Percentiles rank a stretch among this genome's conserved stretches.
Conservation (phyloP, 92 coral and sea anemone genomes). For the Epizoanthus stellaris region DNA sequence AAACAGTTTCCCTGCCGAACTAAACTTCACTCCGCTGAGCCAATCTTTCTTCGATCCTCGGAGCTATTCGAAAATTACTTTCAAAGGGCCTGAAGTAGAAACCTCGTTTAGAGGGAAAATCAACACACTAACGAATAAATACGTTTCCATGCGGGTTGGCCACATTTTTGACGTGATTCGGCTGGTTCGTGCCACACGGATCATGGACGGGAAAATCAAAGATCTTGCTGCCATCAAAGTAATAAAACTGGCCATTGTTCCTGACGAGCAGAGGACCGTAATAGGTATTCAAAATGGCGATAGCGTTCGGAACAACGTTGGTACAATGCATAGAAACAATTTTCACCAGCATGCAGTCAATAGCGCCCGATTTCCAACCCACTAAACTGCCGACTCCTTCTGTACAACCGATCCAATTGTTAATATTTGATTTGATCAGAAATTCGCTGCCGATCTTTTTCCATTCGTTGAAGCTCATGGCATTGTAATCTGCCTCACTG, state of each 20-base stretch:
- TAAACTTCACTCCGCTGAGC: too few relatives aligned
- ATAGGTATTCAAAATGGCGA: neutral
- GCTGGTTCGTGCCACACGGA: too few relatives aligned
- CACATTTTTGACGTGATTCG: too few relatives aligned
- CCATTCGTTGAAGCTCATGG: neutral
- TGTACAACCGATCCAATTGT: neutral
- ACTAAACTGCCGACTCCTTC: neutral
- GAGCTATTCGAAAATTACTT: too few relatives aligned
- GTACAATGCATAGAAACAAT: neutral
- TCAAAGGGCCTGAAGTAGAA: too few relatives aligned
- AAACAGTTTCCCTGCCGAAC: too few relatives aligned
- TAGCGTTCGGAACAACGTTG: neutral
- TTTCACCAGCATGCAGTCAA: neutral
- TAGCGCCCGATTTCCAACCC: neutral
- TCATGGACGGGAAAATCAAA: too few relatives aligned
- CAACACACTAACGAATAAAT: too few relatives aligned
- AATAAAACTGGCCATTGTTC: neutral
- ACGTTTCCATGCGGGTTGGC: too few relatives aligned
- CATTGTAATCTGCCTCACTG: neutral
- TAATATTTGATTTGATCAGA: slow-evolving; percentile 4
- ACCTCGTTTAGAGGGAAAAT: too few relatives aligned
- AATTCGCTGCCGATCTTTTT: neutral
- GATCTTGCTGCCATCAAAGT: too few relatives aligned
- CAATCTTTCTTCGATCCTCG: too few relatives aligned
- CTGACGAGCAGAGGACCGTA: neutral